Evolutionary conservation across 2,888 invertebrate genomes (phyloP), one percentile per base, ranked within the genome.

Genomic region (Protonemura montana): DNA sequence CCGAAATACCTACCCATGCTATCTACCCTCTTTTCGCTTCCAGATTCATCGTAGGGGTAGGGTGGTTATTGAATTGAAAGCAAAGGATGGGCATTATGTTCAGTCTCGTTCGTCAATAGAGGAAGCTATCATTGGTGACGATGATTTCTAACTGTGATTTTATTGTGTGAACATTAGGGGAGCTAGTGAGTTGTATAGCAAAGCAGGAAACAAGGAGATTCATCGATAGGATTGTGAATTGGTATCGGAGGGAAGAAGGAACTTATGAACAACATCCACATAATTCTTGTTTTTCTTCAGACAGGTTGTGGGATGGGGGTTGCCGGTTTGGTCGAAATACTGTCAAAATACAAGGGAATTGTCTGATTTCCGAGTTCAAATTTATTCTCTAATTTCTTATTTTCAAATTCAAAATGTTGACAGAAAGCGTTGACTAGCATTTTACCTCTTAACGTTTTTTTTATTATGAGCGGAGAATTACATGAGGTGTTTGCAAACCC

Each of bases 111-210:
- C 59, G 59, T 59, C 13, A 59, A 59, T 59, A 59, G 59, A 59
- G 59, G 59, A 59, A 59, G 59, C 59, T 59, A 59, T 59, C 59
- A 59, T 59, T 59, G 59, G 59, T 59, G 59, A 59, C 59, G 59
- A 59, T 59, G 59, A 21, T 21, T 41, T 21, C 59, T 59, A 59
- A 59, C 13, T 59, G 59, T 59, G 59, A 59, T 59, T 59, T 59
- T 59, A 59, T 59, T 59, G 59, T 59, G 59, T 59, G 59, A 59
- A 59, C 59, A 59, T 59, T 59, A 13, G 59, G 59, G 59, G 59
- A 59, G 59, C 59, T 21, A 2, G n/a, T n/a, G n/a, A n/a, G n/a
- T n/a, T n/a, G n/a, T n/a, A n/a, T n/a, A 21, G 59, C 35, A 35
- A 59, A 21, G 59, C 59, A 59, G 59, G 59, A 59, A 59, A 59